Conservation (phyloP, 1,140 invertebrate species). For the Drosophila tropicalis region DNA sequence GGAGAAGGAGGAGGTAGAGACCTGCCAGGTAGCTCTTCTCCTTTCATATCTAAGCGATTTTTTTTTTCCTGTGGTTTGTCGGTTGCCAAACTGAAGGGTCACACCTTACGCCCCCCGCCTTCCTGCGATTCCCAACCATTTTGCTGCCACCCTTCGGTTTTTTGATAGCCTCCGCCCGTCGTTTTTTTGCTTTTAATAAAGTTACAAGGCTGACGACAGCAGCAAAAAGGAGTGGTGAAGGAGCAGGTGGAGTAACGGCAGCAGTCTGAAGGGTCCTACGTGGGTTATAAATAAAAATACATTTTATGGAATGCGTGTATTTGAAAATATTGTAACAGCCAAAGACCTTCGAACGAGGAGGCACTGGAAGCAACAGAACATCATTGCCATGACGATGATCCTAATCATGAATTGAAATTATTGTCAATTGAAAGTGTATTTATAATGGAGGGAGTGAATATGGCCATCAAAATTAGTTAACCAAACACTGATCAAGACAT, state of each 20-base stretch:
- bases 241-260: slow-evolving; percentile 1
- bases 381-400: no score
- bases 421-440: no score
- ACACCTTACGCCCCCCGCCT: not conserved
- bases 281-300: slow-evolving; percentile 45
- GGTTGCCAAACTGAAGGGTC: slow-evolving; percentile 13
- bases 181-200: slow-evolving; percentile 52
- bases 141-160: slow-evolving; percentile 5
- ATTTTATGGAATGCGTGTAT: slow-evolving; percentile 47
- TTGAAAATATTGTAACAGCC: slow-evolving; percentile 40
- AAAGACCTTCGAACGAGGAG: not conserved
- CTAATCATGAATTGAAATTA: slow-evolving; percentile 1
- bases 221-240: slow-evolving; percentile 8
- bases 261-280: slow-evolving; percentile 8
- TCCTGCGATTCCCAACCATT: not conserved
- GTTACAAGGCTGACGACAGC: slow-evolving; percentile 54
- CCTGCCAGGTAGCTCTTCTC: slow-evolving; percentile 11
- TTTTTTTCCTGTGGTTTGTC: slow-evolving; percentile 14
- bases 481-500: no score
- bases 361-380: not conserved
- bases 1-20: not conserved
- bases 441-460: no score
- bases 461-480: no score
- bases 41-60: slow-evolving; percentile 19
- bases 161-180: slow-evolving; percentile 9